A percentile compares a stretch with the other conserved stretches of the same genome.
phyloP scores from a whole-genome alignment of 2,113 vertebrate genomes.

The Oncorhynchus masou region DNA sequence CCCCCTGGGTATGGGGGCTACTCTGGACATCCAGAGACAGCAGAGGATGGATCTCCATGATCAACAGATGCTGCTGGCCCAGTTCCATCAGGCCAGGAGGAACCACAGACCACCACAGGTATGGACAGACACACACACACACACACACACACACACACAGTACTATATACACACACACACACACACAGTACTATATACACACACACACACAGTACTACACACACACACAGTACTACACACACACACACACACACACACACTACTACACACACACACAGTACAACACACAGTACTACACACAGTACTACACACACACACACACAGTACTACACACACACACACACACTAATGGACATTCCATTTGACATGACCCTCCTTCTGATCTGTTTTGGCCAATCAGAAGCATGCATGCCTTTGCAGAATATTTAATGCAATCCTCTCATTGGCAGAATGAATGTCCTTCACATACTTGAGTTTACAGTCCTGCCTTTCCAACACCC shows the following conservation, averaged over 20 bases:
- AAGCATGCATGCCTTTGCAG: too few relatives aligned
- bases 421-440: too few relatives aligned
- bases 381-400: too few relatives aligned
- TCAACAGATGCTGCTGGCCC: conserved; percentile 90
- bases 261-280: too few relatives aligned
- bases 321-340: not conserved
- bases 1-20: conserved; percentile 92
- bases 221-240: not conserved
- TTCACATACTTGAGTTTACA: too few relatives aligned
- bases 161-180: not conserved
- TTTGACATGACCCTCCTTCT: too few relatives aligned
- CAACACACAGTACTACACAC: not conserved
- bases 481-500: too few relatives aligned
- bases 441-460: too few relatives aligned
- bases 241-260: conserved; percentile 2
- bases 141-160: conserved; percentile 3
- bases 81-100: conserved; percentile 82
- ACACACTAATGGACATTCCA: too few relatives aligned
- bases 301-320: not conserved
- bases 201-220: conserved; percentile 1
- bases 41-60: conserved; percentile 92
- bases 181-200: not conserved
- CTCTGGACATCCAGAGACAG: conserved; percentile 93
- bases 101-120: conserved; percentile 80
- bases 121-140: conserved; percentile 45